Conservation (phyloP, 2,888 invertebrate species). For the Teinopalpus imperialis region DNA sequence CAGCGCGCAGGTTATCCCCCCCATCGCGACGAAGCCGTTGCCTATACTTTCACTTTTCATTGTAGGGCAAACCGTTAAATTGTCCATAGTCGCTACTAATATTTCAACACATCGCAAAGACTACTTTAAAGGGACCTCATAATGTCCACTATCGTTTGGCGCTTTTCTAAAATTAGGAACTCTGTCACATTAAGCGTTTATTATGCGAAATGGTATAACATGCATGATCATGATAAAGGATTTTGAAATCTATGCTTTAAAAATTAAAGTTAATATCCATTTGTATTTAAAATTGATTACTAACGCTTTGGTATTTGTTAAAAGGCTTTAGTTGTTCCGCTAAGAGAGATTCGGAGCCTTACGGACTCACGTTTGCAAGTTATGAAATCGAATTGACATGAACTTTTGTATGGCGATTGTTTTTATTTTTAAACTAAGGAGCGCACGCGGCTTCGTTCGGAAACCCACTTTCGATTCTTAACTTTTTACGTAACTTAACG, state of each 20-base stretch:
- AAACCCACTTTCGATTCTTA: conserved; percentile 25
- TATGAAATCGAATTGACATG: conserved; percentile 74
- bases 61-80: conserved; percentile 65
- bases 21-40: conserved; percentile 44
- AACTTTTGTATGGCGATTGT: conserved; percentile 51
- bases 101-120: conserved; percentile 25
- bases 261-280: conserved; percentile 35
- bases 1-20: conserved; percentile 53
- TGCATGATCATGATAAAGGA: conserved; percentile 29
- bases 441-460: conserved; percentile 21
- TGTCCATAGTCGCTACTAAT: conserved; percentile 37
- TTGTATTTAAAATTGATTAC: conserved; percentile 30
- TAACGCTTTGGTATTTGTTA: conserved; percentile 35
- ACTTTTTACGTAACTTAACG: conserved; percentile 10
- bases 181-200: conserved; percentile 39
- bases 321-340: conserved; percentile 47
- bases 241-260: conserved; percentile 24
- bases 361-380: conserved; percentile 64
- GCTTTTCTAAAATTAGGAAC: conserved; percentile 37
- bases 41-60: conserved; percentile 77
- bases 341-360: conserved; percentile 76
- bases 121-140: not conserved
- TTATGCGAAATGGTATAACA: conserved; percentile 56
- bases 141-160: conserved; percentile 30
- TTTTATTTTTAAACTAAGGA: conserved; percentile 35